A percentile compares a stretch with the other conserved stretches of the same genome.
These are phyloP conservation scores for Cheilosia vulpina DNA, from an alignment of 2,888 invertebrate species.

Conservation along the genomic window DNA sequence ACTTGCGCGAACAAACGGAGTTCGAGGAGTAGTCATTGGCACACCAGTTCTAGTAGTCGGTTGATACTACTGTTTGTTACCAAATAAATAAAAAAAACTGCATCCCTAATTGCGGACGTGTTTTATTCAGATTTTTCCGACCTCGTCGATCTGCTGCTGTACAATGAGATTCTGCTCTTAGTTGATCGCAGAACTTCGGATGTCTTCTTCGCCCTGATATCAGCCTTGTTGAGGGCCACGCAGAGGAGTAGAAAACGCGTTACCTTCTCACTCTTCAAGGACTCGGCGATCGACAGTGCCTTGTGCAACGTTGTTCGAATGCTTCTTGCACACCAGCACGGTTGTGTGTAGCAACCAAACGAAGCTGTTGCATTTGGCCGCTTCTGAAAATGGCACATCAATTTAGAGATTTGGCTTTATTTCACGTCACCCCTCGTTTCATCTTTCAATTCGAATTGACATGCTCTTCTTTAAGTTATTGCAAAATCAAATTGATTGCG, in stretches of 20 bases:
- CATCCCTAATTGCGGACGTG: background rate
- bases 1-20: too few species aligned
- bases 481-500: too few species aligned
- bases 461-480: too few species aligned
- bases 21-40: too few species aligned
- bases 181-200: background rate
- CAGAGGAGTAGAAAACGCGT: background rate
- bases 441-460: too few species aligned
- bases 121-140: background rate
- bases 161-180: background rate
- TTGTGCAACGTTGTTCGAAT: too few species aligned
- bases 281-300: slow-evolving; percentile 72
- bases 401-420: background rate
- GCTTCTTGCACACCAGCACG: slow-evolving; percentile 79
- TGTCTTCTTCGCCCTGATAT: background rate
- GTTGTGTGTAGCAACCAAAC: slow-evolving; percentile 80
- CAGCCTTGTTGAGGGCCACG: background rate
- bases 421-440: too few species aligned
- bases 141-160: background rate
- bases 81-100: background rate
- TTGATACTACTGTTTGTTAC: too few species aligned
- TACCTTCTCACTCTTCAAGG: background rate
- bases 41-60: too few species aligned
- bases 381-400: slow-evolving; percentile 75
- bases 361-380: slow-evolving; percentile 77